phyloP scores from a whole-genome alignment of 2,888 invertebrate species.

The Cryptocephalus moraei region DNA sequence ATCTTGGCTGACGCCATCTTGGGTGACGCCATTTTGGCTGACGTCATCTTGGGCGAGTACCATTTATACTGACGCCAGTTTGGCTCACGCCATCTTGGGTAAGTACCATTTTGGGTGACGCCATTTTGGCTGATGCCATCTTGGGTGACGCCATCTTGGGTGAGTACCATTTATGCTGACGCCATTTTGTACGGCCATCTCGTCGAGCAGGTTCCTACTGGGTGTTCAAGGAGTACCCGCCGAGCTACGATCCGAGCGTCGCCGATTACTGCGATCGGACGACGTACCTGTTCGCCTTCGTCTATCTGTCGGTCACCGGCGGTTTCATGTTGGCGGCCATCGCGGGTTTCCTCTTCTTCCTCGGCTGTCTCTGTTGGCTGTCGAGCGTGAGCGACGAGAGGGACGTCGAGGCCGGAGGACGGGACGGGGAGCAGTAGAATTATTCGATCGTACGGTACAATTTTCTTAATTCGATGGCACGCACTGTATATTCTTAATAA shows the following conservation, averaged over 20 bases:
- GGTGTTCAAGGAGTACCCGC: slow-evolving; percentile 27
- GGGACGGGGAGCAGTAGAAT: too few relatives aligned
- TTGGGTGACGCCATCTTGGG: too few relatives aligned
- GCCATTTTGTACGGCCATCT: too few relatives aligned
- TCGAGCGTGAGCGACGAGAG: slow-evolving; percentile 5
- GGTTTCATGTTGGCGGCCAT: slow-evolving; percentile 13
- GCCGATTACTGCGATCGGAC: slow-evolving; percentile 27
- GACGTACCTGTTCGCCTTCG: slow-evolving; percentile 28
- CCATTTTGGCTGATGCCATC: too few relatives aligned
- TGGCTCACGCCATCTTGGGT: not conserved
- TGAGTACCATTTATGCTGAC: too few relatives aligned
- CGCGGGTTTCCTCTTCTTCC: slow-evolving; percentile 21
- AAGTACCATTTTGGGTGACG: not conserved
- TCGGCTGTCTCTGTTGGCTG: slow-evolving; percentile 19
- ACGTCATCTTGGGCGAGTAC: too few relatives aligned
- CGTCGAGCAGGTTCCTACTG: slow-evolving; percentile 27
- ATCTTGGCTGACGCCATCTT: too few relatives aligned
- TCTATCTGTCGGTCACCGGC: slow-evolving; percentile 20
- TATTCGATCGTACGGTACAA: too few relatives aligned
- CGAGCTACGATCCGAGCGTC: slow-evolving; percentile 19
- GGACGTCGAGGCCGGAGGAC: slow-evolving; percentile 8
- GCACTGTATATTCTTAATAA: too few relatives aligned
- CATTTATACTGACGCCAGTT: too few relatives aligned
- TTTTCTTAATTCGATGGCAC: too few relatives aligned
- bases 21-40: too few relatives aligned